A percentile compares a stretch with the other conserved stretches of the same genome.
phyloP scores from a whole-genome alignment of 2,888 invertebrate species.

The Mesorhabditis belari region DNA sequence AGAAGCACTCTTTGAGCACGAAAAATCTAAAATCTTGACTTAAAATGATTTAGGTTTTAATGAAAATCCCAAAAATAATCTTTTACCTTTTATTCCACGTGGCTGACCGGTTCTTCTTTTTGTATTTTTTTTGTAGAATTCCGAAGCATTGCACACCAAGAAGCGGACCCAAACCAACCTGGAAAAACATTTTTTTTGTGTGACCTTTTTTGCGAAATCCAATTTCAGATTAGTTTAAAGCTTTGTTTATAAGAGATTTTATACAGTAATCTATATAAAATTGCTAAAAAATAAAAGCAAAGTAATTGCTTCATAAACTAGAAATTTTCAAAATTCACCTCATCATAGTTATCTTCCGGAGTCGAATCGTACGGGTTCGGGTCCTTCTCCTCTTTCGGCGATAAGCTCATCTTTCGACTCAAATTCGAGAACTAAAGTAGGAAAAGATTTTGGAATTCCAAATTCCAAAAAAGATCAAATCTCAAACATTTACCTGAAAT shows the following conservation, averaged over 20 bases:
- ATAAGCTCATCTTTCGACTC: constrained; percentile 16
- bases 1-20: constrained; percentile 57
- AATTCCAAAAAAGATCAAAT: neutral
- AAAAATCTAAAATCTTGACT: constrained; percentile 53
- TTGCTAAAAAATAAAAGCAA: no score
- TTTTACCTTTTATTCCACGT: constrained; percentile 35
- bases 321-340: no score
- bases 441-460: neutral
- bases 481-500: constrained; percentile 23
- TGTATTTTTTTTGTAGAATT: constrained; percentile 38
- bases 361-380: neutral
- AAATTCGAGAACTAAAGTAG: constrained; percentile 31
- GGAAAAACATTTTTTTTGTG: no score
- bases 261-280: no score
- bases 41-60: neutral
- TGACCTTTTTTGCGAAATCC: constrained; percentile 3
- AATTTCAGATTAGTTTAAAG: neutral
- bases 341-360: neutral
- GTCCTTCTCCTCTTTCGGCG: constrained; percentile 19
- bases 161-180: constrained; percentile 31
- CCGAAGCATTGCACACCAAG: constrained; percentile 41
- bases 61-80: neutral
- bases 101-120: constrained; percentile 36
- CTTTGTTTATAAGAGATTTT: neutral
- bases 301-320: neutral